Base-by-base conservation (phyloP, 2,113 vertebrate genomes). In the Rhinopomastus cyanomelas region DNA sequence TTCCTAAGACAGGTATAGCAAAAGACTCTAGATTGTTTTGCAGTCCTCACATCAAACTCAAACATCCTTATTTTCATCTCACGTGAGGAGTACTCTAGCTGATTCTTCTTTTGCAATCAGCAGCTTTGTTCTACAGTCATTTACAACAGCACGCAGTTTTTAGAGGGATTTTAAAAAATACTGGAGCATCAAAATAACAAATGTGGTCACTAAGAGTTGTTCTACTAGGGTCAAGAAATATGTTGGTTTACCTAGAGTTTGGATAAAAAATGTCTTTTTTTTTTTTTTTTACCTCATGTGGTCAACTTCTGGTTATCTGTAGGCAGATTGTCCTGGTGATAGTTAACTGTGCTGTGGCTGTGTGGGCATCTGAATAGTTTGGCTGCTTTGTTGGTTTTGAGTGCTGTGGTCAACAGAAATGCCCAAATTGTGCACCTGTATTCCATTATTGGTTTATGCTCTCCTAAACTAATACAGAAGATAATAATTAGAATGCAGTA, bases 371-470 rank as follows among this genome's bases (percentile, higher is more conserved):
- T 57, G 57, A 64, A 20, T 30, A 16, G 7, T 79, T 91, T 49
- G 49, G 13, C 48, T 90, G 27, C 29, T 87, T 85, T 68, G n/a
- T 23, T 72, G 9, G 11, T 75, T 92, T 44, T 52, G 9, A 36
- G 39, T 52, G 48, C 18, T 0, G 0, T n/a, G 44, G 39, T 81
- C 39, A 57, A 57, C 7, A 48, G 66, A 85, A 79, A 9, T 2
- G 0, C 6, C 74, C 37, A 4, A 5, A 2, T 22, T 79, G 68
- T 81, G 12, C 19, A 61, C 20, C 32, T 79, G 48, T 48, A 52
- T 69, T 48, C 37, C 78, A 12, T 8, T 1, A 0, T 67, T 11
- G 2, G 39, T 42, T 42, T 60, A 22, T 39, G 5, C 32, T 62
- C 48, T 59, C 8, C 15, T 52, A 78, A 16, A 17, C 36, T 66